phyloP scores from a whole-genome alignment of 2,797 vertebrate species.

The Falco peregrinus region DNA sequence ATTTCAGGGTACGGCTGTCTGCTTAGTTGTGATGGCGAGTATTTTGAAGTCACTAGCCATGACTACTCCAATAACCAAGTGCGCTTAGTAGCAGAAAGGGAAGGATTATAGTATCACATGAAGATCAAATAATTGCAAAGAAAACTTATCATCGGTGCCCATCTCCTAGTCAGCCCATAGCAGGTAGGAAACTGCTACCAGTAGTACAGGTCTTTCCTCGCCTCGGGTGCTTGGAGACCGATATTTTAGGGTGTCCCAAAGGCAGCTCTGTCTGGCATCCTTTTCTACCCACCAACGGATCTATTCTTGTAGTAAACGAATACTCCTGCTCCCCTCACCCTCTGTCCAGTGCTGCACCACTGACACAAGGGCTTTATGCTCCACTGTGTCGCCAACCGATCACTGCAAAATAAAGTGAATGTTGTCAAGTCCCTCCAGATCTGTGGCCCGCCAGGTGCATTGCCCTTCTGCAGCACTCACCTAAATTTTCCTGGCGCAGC shows the following conservation, averaged over 20 bases:
- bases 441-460: background rate
- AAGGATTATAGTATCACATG: background rate
- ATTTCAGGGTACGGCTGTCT: background rate
- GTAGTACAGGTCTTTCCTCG: background rate
- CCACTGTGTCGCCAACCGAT: accelerated
- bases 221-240: background rate
- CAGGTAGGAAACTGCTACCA: background rate
- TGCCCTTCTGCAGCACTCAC: background rate
- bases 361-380: background rate
- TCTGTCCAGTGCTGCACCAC: background rate
- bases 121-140: background rate
- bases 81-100: background rate
- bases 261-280: background rate
- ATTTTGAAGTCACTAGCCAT: background rate
- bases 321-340: background rate
- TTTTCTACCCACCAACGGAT: background rate
- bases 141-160: background rate
- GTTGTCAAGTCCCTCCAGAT: background rate
- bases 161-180: background rate
- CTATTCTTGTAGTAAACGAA: background rate
- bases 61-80: background rate
- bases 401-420: accelerated
- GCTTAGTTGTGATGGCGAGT: background rate
- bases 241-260: background rate
- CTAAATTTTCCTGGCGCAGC: slow-evolving; percentile 53